Evolutionary conservation across 2,113 vertebrate genomes (phyloP).

Genomic region (Elephas maximus): DNA sequence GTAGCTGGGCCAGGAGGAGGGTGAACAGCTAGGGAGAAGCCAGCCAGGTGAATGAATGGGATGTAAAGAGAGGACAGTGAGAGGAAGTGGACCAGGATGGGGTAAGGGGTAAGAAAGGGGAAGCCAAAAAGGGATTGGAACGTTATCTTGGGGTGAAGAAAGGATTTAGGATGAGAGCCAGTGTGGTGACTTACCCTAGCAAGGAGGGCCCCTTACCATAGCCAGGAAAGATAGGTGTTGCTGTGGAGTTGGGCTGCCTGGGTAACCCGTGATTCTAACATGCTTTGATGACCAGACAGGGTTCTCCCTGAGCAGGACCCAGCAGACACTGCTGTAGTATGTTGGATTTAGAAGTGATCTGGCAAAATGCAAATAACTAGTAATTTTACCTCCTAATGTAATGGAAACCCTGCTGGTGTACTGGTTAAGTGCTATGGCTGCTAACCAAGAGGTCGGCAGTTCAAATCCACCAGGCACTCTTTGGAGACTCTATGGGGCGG

Average conservation of each 20-base stretch:
- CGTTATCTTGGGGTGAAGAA: too few species aligned
- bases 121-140: too few species aligned
- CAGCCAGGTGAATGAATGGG: not conserved
- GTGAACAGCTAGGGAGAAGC: not conserved
- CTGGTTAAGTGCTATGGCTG: too few species aligned
- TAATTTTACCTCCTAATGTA: not conserved
- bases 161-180: not conserved
- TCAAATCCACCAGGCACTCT: too few species aligned
- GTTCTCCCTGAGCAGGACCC: not conserved
- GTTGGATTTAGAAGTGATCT: not conserved
- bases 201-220: not conserved
- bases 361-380: not conserved
- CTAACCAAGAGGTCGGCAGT: too few species aligned
- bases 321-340: not conserved
- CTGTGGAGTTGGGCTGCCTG: not conserved
- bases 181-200: not conserved
- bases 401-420: too few species aligned
- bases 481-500: too few species aligned
- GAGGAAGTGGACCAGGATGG: not conserved
- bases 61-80: not conserved
- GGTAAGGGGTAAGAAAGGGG: too few species aligned
- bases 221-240: not conserved
- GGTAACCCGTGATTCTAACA: not conserved
- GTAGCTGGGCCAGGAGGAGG: not conserved
- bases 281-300: not conserved